Evolutionary conservation across 1,140 invertebrate genomes (phyloP).

Genomic region (Wasmannia auropunctata): DNA sequence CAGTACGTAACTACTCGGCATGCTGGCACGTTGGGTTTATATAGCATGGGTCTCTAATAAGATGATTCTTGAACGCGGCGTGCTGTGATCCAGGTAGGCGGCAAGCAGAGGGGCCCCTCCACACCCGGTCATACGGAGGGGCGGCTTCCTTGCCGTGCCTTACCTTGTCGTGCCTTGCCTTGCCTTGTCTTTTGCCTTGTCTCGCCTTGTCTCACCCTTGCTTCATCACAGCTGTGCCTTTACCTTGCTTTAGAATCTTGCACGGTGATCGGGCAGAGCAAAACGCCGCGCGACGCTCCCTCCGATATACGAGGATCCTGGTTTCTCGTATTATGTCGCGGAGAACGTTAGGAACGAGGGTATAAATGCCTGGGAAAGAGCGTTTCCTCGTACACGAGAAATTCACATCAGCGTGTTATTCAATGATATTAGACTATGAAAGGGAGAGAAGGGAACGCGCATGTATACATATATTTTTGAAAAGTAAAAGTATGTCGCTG

Average conservation of each 20-base stretch:
- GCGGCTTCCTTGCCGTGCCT: constrained; percentile 55
- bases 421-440: not conserved
- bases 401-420: not conserved
- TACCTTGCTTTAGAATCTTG: constrained; percentile 75
- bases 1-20: constrained; percentile 82
- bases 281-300: constrained; percentile 48
- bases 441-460: not conserved
- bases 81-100: constrained; percentile 54
- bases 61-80: constrained; percentile 82
- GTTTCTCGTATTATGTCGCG: not conserved
- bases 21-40: constrained; percentile 83
- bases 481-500: not conserved
- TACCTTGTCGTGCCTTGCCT: constrained; percentile 50
- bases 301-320: not conserved
- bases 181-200: constrained; percentile 45
- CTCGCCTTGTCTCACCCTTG: constrained; percentile 66
- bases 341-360: not conserved
- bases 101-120: constrained; percentile 45
- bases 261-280: constrained; percentile 55
- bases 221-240: constrained; percentile 44
- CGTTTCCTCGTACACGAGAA: not conserved
- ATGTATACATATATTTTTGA: not conserved
- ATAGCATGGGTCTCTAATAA: constrained; percentile 84
- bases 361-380: not conserved
- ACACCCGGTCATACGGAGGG: constrained; percentile 52